A percentile compares a stretch with the other conserved stretches of the same genome.
Conservation (phyloP, 2,113 vertebrate species). For the Hippocampus guttulatus region DNA sequence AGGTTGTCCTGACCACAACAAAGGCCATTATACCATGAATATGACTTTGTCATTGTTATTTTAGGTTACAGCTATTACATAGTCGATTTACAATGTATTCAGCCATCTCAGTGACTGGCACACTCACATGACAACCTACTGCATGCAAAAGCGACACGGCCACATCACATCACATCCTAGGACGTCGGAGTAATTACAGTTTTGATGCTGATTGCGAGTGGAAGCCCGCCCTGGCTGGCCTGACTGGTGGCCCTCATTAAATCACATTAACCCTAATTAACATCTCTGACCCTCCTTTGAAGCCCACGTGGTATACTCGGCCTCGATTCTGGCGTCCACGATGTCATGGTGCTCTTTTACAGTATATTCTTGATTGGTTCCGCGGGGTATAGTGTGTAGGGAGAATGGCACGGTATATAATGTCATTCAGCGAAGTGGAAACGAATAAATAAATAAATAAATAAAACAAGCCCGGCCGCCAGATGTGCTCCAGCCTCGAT, state of each 20-base stretch:
- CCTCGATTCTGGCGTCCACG: conserved; percentile 31
- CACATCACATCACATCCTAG: conserved; percentile 17
- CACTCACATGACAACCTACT: neutral
- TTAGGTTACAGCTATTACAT: neutral
- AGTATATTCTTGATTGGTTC: conserved; percentile 67
- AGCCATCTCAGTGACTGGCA: conserved; percentile 1
- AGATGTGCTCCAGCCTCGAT: conserved; percentile 74
- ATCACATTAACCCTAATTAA: conserved; percentile 67
- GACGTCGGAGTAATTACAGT: conserved; percentile 49
- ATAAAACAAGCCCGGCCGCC: conserved; percentile 66
- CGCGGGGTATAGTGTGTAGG: conserved; percentile 48
- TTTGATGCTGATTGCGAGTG: conserved; percentile 45
- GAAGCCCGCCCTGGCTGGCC: conserved; percentile 19
- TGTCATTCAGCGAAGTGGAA: conserved; percentile 70
- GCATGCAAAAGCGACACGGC: conserved; percentile 13
- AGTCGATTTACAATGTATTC: neutral
- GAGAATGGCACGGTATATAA: conserved; percentile 52
- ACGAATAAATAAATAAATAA: conserved; percentile 22
- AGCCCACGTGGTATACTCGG: conserved; percentile 28
- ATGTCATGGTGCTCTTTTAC: conserved; percentile 54
- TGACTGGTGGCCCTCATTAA: conserved; percentile 49
- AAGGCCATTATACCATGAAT: neutral
- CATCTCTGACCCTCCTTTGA: conserved; percentile 45
- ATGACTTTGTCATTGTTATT: neutral
- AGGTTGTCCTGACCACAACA: neutral